A percentile compares a stretch with the other conserved stretches of the same genome.
phyloP scores from a whole-genome alignment of 2,888 invertebrate genomes.

The Bellardia pandia region DNA sequence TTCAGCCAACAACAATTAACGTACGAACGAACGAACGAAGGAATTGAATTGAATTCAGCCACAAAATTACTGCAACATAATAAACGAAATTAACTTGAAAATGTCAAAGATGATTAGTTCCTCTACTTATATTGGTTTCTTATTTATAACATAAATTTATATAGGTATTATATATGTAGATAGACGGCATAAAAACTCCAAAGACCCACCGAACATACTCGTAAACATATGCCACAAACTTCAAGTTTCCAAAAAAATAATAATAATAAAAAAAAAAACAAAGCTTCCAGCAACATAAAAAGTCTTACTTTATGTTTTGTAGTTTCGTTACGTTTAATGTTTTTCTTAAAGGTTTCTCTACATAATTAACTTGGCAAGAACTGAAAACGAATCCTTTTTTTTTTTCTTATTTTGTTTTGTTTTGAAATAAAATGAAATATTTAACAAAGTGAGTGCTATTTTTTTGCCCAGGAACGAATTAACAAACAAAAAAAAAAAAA shows the following conservation, averaged over 20 bases:
- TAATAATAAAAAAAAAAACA: conserved; percentile 4
- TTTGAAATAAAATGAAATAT: conserved; percentile 61
- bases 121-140: conserved; percentile 62
- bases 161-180: conserved; percentile 4
- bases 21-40: neutral
- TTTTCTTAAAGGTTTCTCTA: conserved; percentile 53
- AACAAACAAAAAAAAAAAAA: conserved; percentile 23
- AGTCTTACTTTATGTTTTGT: conserved; percentile 63
- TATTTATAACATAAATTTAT: conserved; percentile 62
- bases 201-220: conserved; percentile 38
- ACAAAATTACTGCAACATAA: conserved; percentile 55
- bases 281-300: conserved; percentile 51
- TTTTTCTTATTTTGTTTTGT: conserved; percentile 10
- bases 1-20: neutral
- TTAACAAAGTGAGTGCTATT: conserved; percentile 57
- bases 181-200: conserved; percentile 19
- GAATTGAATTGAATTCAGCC: conserved; percentile 33
- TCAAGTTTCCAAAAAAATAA: conserved; percentile 6
- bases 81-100: conserved; percentile 72
- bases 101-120: conserved; percentile 73
- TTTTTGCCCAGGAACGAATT: conserved; percentile 20
- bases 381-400: conserved; percentile 50
- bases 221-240: conserved; percentile 65
- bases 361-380: conserved; percentile 69
- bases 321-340: conserved; percentile 40